Conservation (phyloP, 2,797 vertebrate genomes). For the Amazona ochrocephala region DNA sequence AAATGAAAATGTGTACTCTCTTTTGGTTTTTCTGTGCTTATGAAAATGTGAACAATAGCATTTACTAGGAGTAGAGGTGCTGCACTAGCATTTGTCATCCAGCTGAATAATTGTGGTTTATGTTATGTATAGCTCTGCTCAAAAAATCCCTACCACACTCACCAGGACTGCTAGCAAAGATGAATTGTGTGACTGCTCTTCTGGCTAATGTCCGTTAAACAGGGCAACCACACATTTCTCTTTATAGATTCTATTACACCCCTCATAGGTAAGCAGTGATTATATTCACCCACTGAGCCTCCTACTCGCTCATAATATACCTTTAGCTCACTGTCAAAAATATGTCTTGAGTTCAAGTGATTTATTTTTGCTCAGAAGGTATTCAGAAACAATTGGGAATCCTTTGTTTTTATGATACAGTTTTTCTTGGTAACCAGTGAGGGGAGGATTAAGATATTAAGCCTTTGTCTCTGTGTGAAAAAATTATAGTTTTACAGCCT, state of each 20-base stretch:
- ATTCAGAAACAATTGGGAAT: conserved; percentile 21
- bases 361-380: conserved; percentile 46
- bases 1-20: neutral
- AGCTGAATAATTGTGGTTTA: neutral
- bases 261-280: neutral
- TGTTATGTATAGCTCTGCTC: neutral
- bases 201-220: conserved; percentile 20
- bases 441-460: conserved; percentile 9
- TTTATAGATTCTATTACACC: neutral
- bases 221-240: neutral
- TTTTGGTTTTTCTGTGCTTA: neutral
- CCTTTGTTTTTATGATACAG: conserved; percentile 18
- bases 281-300: conserved; percentile 9
- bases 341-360: conserved; percentile 23
- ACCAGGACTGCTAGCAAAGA: neutral
- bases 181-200: conserved; percentile 6
- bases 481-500: neutral
- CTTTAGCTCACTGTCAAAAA: conserved; percentile 46
- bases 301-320: conserved; percentile 24
- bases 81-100: conserved; percentile 1
- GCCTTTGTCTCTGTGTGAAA: neutral
- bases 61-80: conserved; percentile 7
- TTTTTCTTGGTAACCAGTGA: conserved; percentile 13
- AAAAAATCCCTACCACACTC: neutral
- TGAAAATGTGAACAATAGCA: neutral